Conservation (phyloP, 1,140 invertebrate genomes). For the Anastrepha obliqua region DNA sequence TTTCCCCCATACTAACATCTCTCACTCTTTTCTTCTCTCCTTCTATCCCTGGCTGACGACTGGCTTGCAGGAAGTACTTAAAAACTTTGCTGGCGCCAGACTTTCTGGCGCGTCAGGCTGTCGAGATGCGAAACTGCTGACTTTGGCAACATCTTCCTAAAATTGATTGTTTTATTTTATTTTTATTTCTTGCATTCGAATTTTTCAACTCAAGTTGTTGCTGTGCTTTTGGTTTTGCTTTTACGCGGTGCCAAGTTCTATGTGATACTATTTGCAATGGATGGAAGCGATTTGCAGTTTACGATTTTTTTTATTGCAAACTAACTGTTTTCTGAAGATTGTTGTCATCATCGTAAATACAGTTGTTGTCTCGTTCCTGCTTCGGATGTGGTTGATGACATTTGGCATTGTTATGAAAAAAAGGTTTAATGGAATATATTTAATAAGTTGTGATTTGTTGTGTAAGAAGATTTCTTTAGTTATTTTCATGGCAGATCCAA, state of each 20-base stretch:
- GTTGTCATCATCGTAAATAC: slow-evolving; percentile 46
- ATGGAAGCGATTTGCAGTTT: not conserved
- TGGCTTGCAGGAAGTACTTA: slow-evolving; percentile 50
- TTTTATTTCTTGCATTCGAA: slow-evolving; percentile 38
- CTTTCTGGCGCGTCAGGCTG: slow-evolving; percentile 66
- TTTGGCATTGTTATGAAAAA: no score
- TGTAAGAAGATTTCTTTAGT: no score
- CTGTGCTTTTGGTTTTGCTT: not conserved
- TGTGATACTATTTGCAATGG: not conserved
- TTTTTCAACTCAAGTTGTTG: not conserved
- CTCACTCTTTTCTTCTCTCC: not conserved
- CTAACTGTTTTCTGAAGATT: slow-evolving; percentile 48
- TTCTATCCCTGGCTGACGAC: not conserved
- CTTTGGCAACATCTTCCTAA: slow-evolving; percentile 55
- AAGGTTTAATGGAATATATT: no score
- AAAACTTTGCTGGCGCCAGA: slow-evolving; percentile 73
- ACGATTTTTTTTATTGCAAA: not conserved
- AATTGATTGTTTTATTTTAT: slow-evolving; percentile 32
- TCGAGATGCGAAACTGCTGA: not conserved
- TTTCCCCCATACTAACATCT: not conserved
- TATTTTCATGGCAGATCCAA: no score
- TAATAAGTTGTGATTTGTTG: no score
- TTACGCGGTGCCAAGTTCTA: slow-evolving; percentile 11
- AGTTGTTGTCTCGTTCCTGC: not conserved
- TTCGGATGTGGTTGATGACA: not conserved